Conservation (phyloP, 2,797 vertebrate genomes). For the Gastrophryne carolinensis region DNA sequence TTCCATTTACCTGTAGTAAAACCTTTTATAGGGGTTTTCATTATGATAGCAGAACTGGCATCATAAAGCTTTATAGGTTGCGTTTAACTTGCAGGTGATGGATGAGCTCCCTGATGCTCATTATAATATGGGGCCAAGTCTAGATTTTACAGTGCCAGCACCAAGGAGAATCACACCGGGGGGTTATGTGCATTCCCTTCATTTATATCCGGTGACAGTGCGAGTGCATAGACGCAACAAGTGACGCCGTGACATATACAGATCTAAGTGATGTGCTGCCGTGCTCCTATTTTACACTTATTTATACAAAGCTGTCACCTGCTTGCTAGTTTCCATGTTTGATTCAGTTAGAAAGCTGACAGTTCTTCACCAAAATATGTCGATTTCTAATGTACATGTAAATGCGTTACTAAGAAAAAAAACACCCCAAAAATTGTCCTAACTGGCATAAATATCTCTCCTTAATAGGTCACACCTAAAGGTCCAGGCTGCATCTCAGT, state of each 20-base stretch:
- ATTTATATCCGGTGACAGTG: background rate
- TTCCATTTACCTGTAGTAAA: slow-evolving; percentile 37
- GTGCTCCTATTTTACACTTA: no score
- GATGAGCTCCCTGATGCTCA: slow-evolving; percentile 14
- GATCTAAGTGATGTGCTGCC: background rate
- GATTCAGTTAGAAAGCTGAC: no score
- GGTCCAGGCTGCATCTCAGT: no score
- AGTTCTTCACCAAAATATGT: no score
- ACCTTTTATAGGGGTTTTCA: slow-evolving; percentile 26
- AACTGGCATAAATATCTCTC: no score
- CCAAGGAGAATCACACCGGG: background rate
- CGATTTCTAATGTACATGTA: no score
- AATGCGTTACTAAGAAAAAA: no score
- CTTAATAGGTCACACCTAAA: no score
- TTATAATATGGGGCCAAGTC: slow-evolving; percentile 17
- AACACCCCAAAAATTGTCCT: no score
- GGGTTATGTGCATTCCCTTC: background rate
- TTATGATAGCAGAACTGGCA: slow-evolving; percentile 18
- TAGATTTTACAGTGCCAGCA: slow-evolving; percentile 8
- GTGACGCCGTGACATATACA: background rate
- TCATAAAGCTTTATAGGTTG: slow-evolving; percentile 38
- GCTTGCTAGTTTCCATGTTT: no score
- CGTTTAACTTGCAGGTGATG: slow-evolving; percentile 26
- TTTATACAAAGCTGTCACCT: no score
- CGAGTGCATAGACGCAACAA: background rate